phyloP scores from a whole-genome alignment of 2,113 vertebrate genomes.

The Odocoileus hemionus region DNA sequence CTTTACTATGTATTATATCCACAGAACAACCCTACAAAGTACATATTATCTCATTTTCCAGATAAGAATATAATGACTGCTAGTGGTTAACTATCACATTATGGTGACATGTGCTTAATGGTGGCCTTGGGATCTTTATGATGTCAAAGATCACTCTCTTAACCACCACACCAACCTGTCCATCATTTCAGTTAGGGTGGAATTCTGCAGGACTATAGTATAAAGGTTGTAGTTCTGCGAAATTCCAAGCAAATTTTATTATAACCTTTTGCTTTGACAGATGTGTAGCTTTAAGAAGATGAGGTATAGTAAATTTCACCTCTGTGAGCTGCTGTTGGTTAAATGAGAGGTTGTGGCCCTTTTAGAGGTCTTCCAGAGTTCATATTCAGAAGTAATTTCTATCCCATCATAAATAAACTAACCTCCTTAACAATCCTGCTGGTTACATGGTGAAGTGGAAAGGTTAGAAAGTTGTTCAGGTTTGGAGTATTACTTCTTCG shows the following conservation, averaged over 20 bases:
- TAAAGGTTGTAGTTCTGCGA: neutral
- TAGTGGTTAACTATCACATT: neutral
- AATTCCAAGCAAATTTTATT: slow-evolving; percentile 30
- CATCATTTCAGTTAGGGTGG: neutral
- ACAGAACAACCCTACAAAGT: neutral
- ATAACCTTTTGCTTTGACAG: slow-evolving; percentile 8
- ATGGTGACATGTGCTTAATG: neutral
- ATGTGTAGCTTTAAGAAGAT: neutral
- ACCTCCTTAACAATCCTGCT: neutral
- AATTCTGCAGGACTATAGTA: neutral
- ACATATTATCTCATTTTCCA: neutral
- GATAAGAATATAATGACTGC: neutral
- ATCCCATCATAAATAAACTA: slow-evolving; percentile 22
- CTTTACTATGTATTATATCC: neutral
- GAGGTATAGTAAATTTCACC: neutral
- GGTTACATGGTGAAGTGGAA: neutral
- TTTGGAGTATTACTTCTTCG: neutral
- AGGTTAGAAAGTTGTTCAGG: neutral
- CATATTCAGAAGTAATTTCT: neutral
- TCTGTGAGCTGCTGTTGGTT: neutral
- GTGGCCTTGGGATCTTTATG: neutral
- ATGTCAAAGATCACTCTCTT: neutral
- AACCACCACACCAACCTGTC: neutral
- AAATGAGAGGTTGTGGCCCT: neutral
- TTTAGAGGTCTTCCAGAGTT: slow-evolving; percentile 35